Evolutionary conservation across 2,113 vertebrate species (phyloP).

Genomic region (Zosterops japonicus): DNA sequence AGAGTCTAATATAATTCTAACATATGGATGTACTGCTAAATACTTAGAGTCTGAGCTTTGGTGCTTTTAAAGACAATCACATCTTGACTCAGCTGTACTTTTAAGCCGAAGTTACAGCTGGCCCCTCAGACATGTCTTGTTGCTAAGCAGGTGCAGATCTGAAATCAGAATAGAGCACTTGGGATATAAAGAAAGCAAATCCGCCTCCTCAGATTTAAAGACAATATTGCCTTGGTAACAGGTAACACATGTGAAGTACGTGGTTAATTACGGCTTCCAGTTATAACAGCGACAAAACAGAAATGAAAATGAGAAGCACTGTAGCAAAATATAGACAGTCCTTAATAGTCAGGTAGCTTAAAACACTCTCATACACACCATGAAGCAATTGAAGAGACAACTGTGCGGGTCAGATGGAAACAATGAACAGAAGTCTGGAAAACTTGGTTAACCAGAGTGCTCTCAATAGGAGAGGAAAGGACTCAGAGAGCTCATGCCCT

Average conservation of each 20-base stretch:
- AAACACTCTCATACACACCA: background rate
- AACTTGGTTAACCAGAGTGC: background rate
- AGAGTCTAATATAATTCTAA: background rate
- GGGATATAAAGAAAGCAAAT: constrained; percentile 61
- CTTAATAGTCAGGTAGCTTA: constrained; percentile 51
- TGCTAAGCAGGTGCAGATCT: constrained; percentile 67
- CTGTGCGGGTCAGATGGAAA: background rate
- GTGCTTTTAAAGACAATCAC: background rate
- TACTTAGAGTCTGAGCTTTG: too few species aligned
- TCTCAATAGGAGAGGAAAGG: background rate
- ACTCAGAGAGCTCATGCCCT: background rate
- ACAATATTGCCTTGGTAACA: constrained; percentile 73
- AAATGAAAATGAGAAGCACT: constrained; percentile 42
- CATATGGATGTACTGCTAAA: background rate
- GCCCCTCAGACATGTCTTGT: background rate
- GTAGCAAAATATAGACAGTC: constrained; percentile 49
- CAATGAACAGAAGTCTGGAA: background rate
- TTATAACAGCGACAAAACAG: constrained; percentile 55
- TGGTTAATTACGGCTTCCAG: constrained; percentile 63
- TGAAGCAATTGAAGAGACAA: background rate
- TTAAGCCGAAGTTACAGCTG: background rate
- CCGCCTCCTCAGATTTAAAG: constrained; percentile 62
- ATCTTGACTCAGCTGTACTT: background rate
- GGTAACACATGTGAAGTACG: constrained; percentile 52
- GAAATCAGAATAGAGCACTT: constrained; percentile 42